Evolutionary conservation across 2,888 invertebrate species (phyloP).

Genomic region (Dicyrtoma fusca): DNA sequence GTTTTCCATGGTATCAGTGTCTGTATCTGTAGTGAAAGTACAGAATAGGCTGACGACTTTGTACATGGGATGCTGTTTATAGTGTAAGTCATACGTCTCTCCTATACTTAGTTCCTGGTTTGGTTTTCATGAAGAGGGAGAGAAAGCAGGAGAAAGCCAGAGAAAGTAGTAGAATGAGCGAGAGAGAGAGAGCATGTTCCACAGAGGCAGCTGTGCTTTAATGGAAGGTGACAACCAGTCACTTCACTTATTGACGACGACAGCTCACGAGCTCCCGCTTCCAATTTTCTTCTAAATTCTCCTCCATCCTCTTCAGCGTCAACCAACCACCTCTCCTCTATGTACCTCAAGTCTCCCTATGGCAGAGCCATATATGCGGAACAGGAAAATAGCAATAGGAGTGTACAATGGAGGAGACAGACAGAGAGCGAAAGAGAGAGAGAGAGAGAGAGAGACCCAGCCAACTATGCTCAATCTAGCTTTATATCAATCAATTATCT

Average conservation of each 20-base stretch:
- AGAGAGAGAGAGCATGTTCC: constrained; percentile 21
- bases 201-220: constrained; percentile 34
- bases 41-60: too few relatives aligned
- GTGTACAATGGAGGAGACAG: constrained; percentile 3
- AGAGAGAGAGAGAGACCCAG: not conserved
- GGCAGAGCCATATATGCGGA: not conserved
- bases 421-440: not conserved
- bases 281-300: constrained; percentile 11
- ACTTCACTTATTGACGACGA: constrained; percentile 39
- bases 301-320: constrained; percentile 5
- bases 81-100: not conserved
- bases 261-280: constrained; percentile 34
- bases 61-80: too few relatives aligned
- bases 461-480: constrained; percentile 3
- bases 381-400: not conserved
- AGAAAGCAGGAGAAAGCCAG: constrained; percentile 10
- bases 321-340: not conserved
- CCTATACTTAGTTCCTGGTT: too few relatives aligned
- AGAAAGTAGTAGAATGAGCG: constrained; percentile 10
- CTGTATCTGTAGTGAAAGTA: too few relatives aligned
- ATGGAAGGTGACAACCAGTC: constrained; percentile 42
- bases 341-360: not conserved
- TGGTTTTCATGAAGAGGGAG: not conserved
- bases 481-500: constrained; percentile 27
- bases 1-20: too few relatives aligned